Conservation (phyloP, 1,140 invertebrate species). For the Sipha flava region DNA sequence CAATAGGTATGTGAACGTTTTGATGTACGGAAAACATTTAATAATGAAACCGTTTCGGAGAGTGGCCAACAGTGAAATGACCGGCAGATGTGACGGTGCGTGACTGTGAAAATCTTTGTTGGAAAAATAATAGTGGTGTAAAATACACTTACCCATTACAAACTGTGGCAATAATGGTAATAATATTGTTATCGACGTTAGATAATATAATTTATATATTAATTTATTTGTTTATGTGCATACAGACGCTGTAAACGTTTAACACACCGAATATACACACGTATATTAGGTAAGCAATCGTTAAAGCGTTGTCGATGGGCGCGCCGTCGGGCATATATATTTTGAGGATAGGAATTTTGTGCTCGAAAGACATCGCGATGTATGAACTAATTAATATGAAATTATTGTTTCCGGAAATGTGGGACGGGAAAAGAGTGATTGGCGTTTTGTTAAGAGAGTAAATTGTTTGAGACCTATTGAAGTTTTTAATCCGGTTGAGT, state of each 20-base stretch:
- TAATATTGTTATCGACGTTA: too few species aligned
- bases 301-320: background rate
- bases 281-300: too few species aligned
- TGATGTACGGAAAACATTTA: background rate
- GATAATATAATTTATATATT: too few species aligned
- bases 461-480: background rate
- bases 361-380: background rate
- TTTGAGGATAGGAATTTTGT: background rate
- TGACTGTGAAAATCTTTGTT: background rate
- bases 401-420: background rate
- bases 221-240: too few species aligned
- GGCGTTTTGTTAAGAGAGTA: background rate
- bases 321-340: too few species aligned
- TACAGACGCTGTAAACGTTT: too few species aligned
- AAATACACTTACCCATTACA: background rate
- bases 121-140: background rate
- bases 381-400: background rate
- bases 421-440: background rate
- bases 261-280: too few species aligned
- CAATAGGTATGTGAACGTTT: too few species aligned
- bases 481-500: background rate
- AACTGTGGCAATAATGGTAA: background rate
- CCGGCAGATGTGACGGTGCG: background rate
- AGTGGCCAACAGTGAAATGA: background rate
- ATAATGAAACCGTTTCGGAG: constrained; percentile 1